These are phyloP conservation scores for Pasiphila rectangulata DNA, from an alignment of 2,888 invertebrate species.

Conservation along the genomic window DNA sequence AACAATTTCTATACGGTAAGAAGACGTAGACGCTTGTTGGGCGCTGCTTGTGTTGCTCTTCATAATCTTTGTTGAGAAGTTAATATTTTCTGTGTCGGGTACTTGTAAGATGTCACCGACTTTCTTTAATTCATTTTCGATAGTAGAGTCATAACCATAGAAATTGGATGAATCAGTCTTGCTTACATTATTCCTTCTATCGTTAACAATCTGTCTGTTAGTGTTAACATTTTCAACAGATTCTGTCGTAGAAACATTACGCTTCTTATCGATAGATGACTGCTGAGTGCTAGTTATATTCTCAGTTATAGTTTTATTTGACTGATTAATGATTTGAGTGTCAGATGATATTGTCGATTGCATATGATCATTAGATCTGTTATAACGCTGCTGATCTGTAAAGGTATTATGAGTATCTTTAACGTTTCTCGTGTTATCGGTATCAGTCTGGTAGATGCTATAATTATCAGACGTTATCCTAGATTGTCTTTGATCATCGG, in stretches of 20 bases:
- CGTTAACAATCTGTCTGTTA: constrained; percentile 46
- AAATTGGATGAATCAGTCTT: constrained; percentile 72
- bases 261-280: constrained; percentile 30
- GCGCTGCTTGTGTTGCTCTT: constrained; percentile 81
- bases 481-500: constrained; percentile 36
- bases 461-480: constrained; percentile 31
- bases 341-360: constrained; percentile 33
- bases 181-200: constrained; percentile 53
- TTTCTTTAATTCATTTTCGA: constrained; percentile 68
- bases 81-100: constrained; percentile 57
- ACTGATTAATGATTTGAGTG: constrained; percentile 16
- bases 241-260: constrained; percentile 40
- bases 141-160: constrained; percentile 70
- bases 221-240: constrained; percentile 40
- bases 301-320: constrained; percentile 30
- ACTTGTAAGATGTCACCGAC: constrained; percentile 71
- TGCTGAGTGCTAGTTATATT: constrained; percentile 31
- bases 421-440: constrained; percentile 28
- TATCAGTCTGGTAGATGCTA: constrained; percentile 24
- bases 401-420: constrained; percentile 29
- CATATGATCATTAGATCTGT: constrained; percentile 34
- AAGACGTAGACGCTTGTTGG: constrained; percentile 82
- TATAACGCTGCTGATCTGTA: constrained; percentile 29
- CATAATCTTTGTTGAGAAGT: constrained; percentile 73
- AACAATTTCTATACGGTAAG: constrained; percentile 83